These are phyloP conservation scores for Cryptotermes secundus DNA, from an alignment of 1,140 invertebrate genomes.

Conservation along the genomic window DNA sequence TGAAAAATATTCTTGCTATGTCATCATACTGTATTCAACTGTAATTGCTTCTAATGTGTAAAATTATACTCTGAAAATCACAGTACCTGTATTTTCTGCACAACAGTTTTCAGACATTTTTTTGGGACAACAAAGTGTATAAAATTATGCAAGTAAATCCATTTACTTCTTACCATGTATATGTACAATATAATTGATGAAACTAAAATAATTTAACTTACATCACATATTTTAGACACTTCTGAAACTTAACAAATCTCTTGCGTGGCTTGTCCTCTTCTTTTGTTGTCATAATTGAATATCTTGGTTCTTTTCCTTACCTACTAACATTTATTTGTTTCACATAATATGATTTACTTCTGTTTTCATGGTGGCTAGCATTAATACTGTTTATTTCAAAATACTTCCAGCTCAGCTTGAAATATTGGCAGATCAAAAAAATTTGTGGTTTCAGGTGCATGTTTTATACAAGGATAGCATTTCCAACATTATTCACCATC, in stretches of 20 bases:
- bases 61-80: too few relatives aligned
- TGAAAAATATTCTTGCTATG: too few relatives aligned
- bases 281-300: background rate
- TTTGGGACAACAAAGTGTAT: too few relatives aligned
- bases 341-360: background rate
- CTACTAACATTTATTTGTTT: background rate
- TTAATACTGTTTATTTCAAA: background rate
- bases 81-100: too few relatives aligned
- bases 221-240: too few relatives aligned
- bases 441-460: slow-evolving; percentile 7
- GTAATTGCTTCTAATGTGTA: too few relatives aligned
- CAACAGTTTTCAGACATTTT: too few relatives aligned
- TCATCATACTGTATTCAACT: too few relatives aligned
- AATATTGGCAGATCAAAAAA: slow-evolving; percentile 13
- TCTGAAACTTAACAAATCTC: background rate
- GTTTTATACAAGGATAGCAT: slow-evolving; percentile 16
- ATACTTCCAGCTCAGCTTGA: background rate
- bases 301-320: background rate
- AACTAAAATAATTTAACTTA: too few relatives aligned
- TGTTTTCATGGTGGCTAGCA: background rate
- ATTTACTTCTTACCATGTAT: too few relatives aligned
- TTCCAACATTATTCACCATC: slow-evolving; percentile 15
- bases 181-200: too few relatives aligned
- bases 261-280: background rate
- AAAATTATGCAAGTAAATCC: too few relatives aligned